Percentiles rank a stretch among this genome's conserved stretches.
Conservation (phyloP, 2,797 vertebrate species). For the Esox masquinongy region DNA sequence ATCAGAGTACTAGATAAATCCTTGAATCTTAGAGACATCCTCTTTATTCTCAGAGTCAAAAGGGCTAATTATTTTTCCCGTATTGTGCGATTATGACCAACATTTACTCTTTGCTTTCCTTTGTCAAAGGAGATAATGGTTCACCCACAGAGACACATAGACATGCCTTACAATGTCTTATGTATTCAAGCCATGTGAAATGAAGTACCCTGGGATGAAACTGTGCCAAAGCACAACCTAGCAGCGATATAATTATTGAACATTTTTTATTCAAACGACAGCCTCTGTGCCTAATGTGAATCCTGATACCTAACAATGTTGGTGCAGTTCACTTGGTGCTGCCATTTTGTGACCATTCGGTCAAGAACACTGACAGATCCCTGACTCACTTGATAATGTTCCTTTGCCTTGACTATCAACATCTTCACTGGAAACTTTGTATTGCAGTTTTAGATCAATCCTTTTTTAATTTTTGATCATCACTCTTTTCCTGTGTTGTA, state of each 20-base stretch:
- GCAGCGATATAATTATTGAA: conserved; percentile 29
- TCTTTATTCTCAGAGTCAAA: background rate
- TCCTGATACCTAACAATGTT: conserved; percentile 32
- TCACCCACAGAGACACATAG: background rate
- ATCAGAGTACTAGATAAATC: background rate
- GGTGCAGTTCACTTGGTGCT: conserved; percentile 36
- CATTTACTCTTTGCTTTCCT: background rate
- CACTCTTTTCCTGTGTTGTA: too few species aligned
- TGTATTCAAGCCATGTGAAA: background rate
- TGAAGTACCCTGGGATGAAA: conserved; percentile 21
- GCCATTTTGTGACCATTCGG: conserved; percentile 19
- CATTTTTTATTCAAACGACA: conserved; percentile 27
- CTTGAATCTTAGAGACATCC: background rate
- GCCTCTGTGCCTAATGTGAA: conserved; percentile 2
- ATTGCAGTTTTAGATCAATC: background rate
- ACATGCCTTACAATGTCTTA: background rate
- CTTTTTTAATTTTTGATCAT: too few species aligned
- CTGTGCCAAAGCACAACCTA: conserved; percentile 17
- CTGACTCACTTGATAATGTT: conserved; percentile 20
- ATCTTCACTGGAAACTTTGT: conserved; percentile 34
- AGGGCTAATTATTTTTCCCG: background rate
- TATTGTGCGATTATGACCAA: background rate
- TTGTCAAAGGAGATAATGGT: background rate
- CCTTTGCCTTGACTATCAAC: conserved; percentile 14
- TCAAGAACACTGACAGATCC: conserved; percentile 29